Conservation (phyloP, 2,113 vertebrate genomes). For the Vireo altiloquus region DNA sequence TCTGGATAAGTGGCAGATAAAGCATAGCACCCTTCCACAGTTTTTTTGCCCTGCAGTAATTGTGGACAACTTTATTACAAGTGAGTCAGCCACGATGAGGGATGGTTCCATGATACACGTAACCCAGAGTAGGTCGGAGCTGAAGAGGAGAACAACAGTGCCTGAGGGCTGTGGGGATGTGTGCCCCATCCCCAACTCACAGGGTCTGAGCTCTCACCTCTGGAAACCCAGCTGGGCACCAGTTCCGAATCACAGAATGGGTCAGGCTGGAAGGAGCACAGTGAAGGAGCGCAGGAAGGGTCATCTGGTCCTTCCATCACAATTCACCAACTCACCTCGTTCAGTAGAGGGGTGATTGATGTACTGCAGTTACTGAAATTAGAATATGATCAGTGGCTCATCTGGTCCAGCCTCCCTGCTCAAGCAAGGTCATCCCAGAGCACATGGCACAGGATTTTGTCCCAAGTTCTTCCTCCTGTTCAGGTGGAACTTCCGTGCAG, state of each 20-base stretch:
- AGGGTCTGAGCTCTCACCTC: accelerated
- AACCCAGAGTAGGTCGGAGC: accelerated
- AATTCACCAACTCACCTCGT: not conserved
- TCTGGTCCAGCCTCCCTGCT: not conserved
- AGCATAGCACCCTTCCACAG: too few species aligned
- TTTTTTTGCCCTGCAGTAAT: not conserved
- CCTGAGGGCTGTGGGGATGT: too few species aligned
- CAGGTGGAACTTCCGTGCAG: too few species aligned
- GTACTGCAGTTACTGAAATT: not conserved
- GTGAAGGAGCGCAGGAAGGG: too few species aligned
- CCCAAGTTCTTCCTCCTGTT: not conserved
- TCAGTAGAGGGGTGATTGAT: not conserved
- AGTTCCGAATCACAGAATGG: not conserved
- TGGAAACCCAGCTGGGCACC: not conserved
- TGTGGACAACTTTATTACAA: not conserved
- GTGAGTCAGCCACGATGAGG: accelerated
- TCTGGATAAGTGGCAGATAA: not conserved
- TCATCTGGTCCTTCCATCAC: not conserved
- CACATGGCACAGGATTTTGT: accelerated
- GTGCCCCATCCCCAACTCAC: accelerated
- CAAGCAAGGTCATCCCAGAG: not conserved
- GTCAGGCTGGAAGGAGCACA: not conserved
- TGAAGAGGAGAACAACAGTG: accelerated
- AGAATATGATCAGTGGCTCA: not conserved
- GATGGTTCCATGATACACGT: accelerated